A percentile compares a stretch with the other conserved stretches of the same genome.
Conservation (phyloP, 2,113 vertebrate species). For the Xiphophorus couchianus region DNA sequence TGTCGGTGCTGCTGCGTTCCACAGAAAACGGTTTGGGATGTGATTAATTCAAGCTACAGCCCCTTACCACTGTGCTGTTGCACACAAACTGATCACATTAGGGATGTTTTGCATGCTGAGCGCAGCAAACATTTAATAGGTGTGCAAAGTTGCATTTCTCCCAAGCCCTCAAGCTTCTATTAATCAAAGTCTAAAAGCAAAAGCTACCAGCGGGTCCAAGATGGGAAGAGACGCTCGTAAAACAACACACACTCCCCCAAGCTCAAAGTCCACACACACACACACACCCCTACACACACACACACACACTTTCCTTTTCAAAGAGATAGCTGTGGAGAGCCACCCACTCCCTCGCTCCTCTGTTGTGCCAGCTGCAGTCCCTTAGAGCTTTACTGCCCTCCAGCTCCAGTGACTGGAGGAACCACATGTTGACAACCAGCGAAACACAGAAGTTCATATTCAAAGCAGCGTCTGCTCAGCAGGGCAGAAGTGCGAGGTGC, state of each 20-base stretch:
- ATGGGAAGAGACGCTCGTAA: constrained; percentile 49
- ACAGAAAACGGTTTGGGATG: constrained; percentile 11
- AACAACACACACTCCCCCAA: constrained; percentile 53
- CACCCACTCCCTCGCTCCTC: constrained; percentile 18
- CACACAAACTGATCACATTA: constrained; percentile 55
- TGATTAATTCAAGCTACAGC: constrained; percentile 19
- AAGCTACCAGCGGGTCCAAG: constrained; percentile 37
- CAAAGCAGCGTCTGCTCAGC: constrained; percentile 8
- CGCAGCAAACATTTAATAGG: constrained; percentile 67
- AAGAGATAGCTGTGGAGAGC: constrained; percentile 52
- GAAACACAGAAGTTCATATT: constrained; percentile 16
- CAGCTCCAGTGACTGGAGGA: constrained; percentile 47
- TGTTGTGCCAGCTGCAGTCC: constrained; percentile 52
- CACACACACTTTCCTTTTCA: constrained; percentile 36
- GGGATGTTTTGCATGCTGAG: constrained; percentile 22
- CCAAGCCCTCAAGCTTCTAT: constrained; percentile 59
- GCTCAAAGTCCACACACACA: constrained; percentile 17
- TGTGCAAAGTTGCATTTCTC: constrained; percentile 67
- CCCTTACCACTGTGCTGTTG: constrained; percentile 21
- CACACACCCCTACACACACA: constrained; percentile 9
- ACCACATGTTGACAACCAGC: constrained; percentile 46
- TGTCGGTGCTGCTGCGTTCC: background rate
- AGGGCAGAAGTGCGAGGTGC: constrained; percentile 3
- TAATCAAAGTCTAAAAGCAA: constrained; percentile 72
- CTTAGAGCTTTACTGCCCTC: constrained; percentile 48